Evolutionary conservation across 2,113 vertebrate genomes (phyloP).

Genomic region (Anguilla japonica): DNA sequence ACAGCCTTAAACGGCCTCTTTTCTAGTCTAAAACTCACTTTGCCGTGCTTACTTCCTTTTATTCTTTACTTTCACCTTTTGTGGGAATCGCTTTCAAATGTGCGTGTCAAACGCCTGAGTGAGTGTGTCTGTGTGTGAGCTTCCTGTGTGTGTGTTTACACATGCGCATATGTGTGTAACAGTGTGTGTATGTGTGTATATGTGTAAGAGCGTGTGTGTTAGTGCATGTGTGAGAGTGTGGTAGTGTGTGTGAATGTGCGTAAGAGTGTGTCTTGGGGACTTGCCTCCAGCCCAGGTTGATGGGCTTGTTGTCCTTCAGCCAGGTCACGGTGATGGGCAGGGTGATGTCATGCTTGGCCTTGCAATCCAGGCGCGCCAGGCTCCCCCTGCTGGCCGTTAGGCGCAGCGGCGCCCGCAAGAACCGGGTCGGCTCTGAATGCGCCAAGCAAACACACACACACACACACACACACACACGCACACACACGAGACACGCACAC

Average conservation of each 20-base stretch:
- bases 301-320: conserved; percentile 79
- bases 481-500: too few species aligned
- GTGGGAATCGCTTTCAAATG: too few species aligned
- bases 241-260: background rate
- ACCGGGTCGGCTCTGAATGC: conserved; percentile 83
- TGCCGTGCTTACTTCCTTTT: too few species aligned
- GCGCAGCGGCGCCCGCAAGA: conserved; percentile 81
- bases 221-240: background rate
- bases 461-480: too few species aligned
- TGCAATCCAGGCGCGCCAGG: conserved; percentile 82
- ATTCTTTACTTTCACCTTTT: too few species aligned
- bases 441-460: too few species aligned
- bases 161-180: background rate
- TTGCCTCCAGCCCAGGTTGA: conserved; percentile 75
- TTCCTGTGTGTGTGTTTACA: background rate
- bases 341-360: conserved; percentile 75
- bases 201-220: background rate
- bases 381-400: conserved; percentile 77
- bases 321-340: conserved; percentile 79
- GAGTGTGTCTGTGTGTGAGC: background rate
- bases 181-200: background rate
- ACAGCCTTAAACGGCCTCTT: too few species aligned
- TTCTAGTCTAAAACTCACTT: too few species aligned
- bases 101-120: too few species aligned
- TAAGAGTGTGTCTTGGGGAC: background rate